Evolutionary conservation across 2,797 vertebrate genomes (phyloP).

Genomic region (Pseudocheirus occidentalis): DNA sequence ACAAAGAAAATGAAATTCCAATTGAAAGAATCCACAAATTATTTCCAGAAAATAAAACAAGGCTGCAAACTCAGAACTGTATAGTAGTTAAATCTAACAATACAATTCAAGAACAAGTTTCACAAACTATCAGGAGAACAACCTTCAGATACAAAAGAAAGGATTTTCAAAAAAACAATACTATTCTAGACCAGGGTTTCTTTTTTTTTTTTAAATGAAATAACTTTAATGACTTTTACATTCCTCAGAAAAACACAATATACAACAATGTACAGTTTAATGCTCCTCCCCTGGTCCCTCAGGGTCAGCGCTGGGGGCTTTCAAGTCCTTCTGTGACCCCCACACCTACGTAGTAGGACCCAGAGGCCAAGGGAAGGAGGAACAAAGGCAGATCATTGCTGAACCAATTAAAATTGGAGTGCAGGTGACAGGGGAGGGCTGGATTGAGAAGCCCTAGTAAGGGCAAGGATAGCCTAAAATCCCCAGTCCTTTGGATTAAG

Average conservation of each 20-base stretch:
- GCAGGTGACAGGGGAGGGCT: not conserved
- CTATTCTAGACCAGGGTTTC: no score
- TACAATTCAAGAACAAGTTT: no score
- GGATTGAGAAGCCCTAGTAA: no score
- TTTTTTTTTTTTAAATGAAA: no score
- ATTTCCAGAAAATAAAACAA: no score
- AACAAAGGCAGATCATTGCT: not conserved
- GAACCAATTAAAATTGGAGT: not conserved
- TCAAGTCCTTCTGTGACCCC: not conserved
- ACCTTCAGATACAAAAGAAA: no score
- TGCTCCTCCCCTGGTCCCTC: not conserved
- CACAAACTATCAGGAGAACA: no score
- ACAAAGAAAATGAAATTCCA: no score
- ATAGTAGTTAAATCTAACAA: no score
- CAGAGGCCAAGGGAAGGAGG: not conserved
- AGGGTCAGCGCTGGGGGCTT: not conserved
- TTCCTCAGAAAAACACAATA: not conserved
- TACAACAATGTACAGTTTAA: not conserved
- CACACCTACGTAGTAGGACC: not conserved
- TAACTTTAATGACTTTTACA: not conserved
- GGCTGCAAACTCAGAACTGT: no score
- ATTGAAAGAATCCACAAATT: no score
- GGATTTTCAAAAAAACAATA: no score
- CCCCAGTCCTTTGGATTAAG: not conserved
- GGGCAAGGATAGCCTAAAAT: not conserved